Percentiles rank a stretch among this genome's conserved stretches.
Evolutionary conservation across 2,888 invertebrate genomes (phyloP).

Genomic region (Prosapia bicincta): DNA sequence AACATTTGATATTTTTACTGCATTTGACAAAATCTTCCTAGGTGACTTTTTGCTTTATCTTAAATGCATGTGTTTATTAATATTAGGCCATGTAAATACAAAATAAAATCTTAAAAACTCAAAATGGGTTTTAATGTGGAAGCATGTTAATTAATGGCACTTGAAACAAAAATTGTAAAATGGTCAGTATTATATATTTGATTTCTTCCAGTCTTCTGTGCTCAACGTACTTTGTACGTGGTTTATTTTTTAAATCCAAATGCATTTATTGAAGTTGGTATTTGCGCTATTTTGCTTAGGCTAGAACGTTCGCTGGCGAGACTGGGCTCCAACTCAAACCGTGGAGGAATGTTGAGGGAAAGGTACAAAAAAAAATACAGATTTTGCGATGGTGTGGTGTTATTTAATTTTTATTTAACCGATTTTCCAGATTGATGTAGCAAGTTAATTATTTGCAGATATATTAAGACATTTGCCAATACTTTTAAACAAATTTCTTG

Average conservation of each 20-base stretch:
- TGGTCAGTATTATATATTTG: neutral
- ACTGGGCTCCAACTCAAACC: conserved; percentile 47
- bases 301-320: conserved; percentile 49
- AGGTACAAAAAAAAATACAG: conserved; percentile 45
- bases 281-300: conserved; percentile 45
- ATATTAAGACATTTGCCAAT: neutral
- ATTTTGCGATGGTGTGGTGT: conserved; percentile 34
- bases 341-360: conserved; percentile 53
- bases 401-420: conserved; percentile 8
- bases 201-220: neutral
- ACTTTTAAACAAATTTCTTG: no score
- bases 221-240: neutral
- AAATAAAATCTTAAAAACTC: neutral
- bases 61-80: no score
- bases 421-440: conserved; percentile 15
- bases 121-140: neutral
- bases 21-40: no score
- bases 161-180: neutral
- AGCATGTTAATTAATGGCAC: neutral
- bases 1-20: no score
- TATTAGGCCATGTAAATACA: neutral
- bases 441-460: neutral
- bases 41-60: no score
- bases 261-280: conserved; percentile 9
- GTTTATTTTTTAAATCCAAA: neutral